phyloP scores from a whole-genome alignment of 2,797 vertebrate genomes.

The Sebastes steindachneri region DNA sequence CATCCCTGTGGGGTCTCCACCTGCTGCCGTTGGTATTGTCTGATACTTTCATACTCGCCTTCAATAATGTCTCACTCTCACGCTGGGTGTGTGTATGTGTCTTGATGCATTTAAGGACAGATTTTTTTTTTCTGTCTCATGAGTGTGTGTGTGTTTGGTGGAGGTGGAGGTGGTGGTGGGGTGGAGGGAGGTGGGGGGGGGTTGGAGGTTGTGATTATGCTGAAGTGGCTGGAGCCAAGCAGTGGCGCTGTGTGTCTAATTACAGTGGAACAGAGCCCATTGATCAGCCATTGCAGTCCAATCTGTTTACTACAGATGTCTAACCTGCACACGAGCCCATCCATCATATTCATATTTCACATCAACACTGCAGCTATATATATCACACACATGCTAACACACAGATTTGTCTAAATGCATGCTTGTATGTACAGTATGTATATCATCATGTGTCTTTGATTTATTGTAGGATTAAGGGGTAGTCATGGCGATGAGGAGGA shows the following conservation, averaged over 20 bases:
- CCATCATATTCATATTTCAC: constrained; percentile 86
- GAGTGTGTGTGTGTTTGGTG: constrained; percentile 1
- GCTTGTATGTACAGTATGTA: constrained; percentile 6
- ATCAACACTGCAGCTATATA: constrained; percentile 65
- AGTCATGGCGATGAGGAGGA: not conserved
- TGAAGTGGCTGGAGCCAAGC: constrained; percentile 86
- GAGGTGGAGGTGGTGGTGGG: not conserved
- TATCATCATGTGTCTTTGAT: constrained; percentile 36
- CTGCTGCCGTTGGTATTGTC: constrained; percentile 67
- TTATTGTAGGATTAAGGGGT: constrained; percentile 28
- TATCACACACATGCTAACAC: constrained; percentile 38
- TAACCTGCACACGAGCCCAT: constrained; percentile 77
- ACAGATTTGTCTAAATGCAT: constrained; percentile 35
- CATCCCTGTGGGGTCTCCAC: constrained; percentile 71
- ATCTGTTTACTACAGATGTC: constrained; percentile 88
- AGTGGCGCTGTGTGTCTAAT: constrained; percentile 90
- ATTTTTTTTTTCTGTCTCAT: not conserved
- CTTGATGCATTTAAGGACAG: not conserved
- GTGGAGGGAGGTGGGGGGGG: not conserved
- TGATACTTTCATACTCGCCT: constrained; percentile 64
- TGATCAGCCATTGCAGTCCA: constrained; percentile 87
- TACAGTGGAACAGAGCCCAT: constrained; percentile 89
- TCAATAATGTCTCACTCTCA: constrained; percentile 70
- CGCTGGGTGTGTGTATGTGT: constrained; percentile 38
- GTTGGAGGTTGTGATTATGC: constrained; percentile 80